Base-by-base conservation (phyloP, 2,888 invertebrate species). In the Brachyopa scutellaris region DNA sequence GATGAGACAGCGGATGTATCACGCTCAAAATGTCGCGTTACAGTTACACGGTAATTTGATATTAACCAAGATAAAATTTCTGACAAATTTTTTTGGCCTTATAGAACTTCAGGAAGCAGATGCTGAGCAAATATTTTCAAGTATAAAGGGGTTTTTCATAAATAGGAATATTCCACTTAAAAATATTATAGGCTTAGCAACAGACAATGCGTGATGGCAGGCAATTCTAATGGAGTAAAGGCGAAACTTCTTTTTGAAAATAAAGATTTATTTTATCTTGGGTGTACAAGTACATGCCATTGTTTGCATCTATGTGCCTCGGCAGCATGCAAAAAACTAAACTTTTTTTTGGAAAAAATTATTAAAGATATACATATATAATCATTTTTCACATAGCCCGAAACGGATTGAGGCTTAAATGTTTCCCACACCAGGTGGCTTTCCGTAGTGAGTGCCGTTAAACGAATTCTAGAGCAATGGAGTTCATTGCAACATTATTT, bases 391-490 rank as follows among this genome's bases (percentile, higher is more conserved):
- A 0, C 55, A 73, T 40, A 62, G 73, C 19, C 55, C 55, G 0
- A 64, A 73, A 2, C 3, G 57, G 5, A 5, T 8, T 1, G 51
- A 5, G 1, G 53, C 1, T 31, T 59, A 40, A 51, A 17, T 5
- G 2, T 70, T 9, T 36, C 36, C 0, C 6, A 11, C 3, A 70
- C 70, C 8, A 11, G 40, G 1, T 70, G 59, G 70, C 40, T 70
- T 6, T 70, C 59, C 7, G 9, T 59, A 19, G 55, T 55, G 26
- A 55, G 36, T 57, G 69, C 61, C n/a, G 45, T 59, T 7, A 21
- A 59, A n/a, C 59, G 77, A 15, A 42, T 77, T 4, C 3, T 77
- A 36, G 55, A 77, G 42, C 77, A 77, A 23, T 69, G 61, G 69
- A 42, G 8, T n/a, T 23, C 61, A 8, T 67, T 61, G 31, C 21